phyloP scores from a whole-genome alignment of 2,113 vertebrate species.

The Siniperca knerii region DNA sequence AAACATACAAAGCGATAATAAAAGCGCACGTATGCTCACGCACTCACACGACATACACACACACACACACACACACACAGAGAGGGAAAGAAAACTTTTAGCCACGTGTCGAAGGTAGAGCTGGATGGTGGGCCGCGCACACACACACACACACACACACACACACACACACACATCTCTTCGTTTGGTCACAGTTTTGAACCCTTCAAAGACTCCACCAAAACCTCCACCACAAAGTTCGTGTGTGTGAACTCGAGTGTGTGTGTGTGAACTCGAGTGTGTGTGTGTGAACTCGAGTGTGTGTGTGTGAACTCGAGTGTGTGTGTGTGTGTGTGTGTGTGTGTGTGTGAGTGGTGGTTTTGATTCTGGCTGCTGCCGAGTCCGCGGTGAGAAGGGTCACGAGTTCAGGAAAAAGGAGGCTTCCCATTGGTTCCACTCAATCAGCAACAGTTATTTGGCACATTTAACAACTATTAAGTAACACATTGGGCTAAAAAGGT shows the following conservation, averaged over 20 bases:
- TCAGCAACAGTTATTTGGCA: conserved; percentile 84
- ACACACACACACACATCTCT: not conserved
- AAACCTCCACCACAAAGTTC: not conserved
- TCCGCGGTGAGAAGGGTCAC: conserved; percentile 23
- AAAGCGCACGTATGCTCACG: conserved; percentile 44
- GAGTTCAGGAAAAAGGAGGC: conserved; percentile 39
- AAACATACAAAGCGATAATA: conserved; percentile 60
- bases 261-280: conserved; percentile 8
- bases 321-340: conserved; percentile 14
- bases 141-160: not conserved
- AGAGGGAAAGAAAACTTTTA: conserved; percentile 52
- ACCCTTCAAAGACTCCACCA: conserved; percentile 54
- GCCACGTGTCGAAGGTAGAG: conserved; percentile 48
- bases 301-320: not conserved
- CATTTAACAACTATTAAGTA: conserved; percentile 80
- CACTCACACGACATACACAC: conserved; percentile 31
- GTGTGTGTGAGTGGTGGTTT: not conserved
- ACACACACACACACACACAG: not conserved
- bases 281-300: not conserved
- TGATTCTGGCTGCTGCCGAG: not conserved
- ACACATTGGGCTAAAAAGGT: conserved; percentile 80
- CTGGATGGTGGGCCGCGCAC: not conserved
- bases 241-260: not conserved
- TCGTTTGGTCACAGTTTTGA: conserved; percentile 80
- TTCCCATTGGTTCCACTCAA: conserved; percentile 65